Percentiles rank a stretch among this genome's conserved stretches.
phyloP scores from a whole-genome alignment of 2,113 vertebrate genomes.

The Fregetta grallaria region DNA sequence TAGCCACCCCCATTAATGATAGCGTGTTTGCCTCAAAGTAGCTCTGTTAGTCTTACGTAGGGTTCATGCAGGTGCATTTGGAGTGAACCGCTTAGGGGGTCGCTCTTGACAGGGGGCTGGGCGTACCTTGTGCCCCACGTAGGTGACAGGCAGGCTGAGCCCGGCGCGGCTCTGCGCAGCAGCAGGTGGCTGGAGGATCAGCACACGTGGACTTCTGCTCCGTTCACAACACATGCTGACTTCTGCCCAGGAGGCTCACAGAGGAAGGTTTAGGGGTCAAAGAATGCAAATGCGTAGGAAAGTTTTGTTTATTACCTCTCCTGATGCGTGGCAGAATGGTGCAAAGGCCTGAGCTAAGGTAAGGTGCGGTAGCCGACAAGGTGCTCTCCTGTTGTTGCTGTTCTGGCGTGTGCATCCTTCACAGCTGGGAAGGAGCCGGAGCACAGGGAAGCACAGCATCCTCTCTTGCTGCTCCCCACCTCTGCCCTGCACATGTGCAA shows the following conservation, averaged over 20 bases:
- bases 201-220: background rate
- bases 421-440: background rate
- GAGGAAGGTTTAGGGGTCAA: too few species aligned
- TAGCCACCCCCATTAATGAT: background rate
- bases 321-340: accelerated
- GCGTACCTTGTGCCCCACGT: background rate
- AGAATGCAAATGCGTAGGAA: background rate
- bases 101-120: background rate
- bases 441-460: too few species aligned
- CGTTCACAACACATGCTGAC: background rate
- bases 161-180: background rate
- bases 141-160: background rate
- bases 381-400: background rate
- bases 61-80: background rate
- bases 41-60: background rate
- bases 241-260: background rate
- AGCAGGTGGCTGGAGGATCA: background rate
- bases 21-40: background rate
- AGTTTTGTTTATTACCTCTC: background rate
- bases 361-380: background rate
- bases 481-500: background rate
- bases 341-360: background rate
- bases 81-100: too few species aligned
- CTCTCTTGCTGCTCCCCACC: background rate
- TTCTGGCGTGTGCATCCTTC: background rate